Evolutionary conservation across 2,797 vertebrate species (phyloP).

Genomic region (Carapus acus): DNA sequence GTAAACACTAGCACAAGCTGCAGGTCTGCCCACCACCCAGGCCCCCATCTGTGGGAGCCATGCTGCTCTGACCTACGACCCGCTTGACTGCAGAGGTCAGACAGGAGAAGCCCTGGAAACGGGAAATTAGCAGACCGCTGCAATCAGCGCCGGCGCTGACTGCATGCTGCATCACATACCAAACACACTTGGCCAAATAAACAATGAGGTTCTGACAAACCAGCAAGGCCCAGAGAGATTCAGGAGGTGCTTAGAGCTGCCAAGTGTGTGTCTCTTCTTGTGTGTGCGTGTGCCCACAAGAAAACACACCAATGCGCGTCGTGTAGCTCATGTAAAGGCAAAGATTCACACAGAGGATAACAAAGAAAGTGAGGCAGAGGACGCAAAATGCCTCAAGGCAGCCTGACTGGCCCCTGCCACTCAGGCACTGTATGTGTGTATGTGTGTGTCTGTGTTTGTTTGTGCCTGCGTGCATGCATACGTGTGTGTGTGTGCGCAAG

Average conservation of each 20-base stretch:
- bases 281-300: background rate
- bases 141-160: conserved; percentile 76
- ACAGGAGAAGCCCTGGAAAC: conserved; percentile 79
- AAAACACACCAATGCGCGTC: conserved; percentile 30
- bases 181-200: conserved; percentile 5
- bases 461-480: too few relatives aligned
- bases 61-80: conserved; percentile 64
- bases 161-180: conserved; percentile 38
- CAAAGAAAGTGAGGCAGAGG: conserved; percentile 51
- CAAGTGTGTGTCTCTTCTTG: too few relatives aligned
- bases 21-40: conserved; percentile 73
- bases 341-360: conserved; percentile 45
- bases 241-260: too few relatives aligned
- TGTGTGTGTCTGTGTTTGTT: too few relatives aligned
- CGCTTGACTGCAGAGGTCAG: conserved; percentile 76
- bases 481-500: too few relatives aligned
- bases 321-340: conserved; percentile 33
- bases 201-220: too few relatives aligned
- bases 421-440: conserved; percentile 61
- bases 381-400: conserved; percentile 74
- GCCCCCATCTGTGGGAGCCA: conserved; percentile 70
- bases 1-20: conserved; percentile 76
- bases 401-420: conserved; percentile 73
- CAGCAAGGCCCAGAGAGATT: too few relatives aligned
- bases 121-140: conserved; percentile 84